Base-by-base conservation (phyloP, 2,888 invertebrate genomes). In the Steinernema carpocapsae region DNA sequence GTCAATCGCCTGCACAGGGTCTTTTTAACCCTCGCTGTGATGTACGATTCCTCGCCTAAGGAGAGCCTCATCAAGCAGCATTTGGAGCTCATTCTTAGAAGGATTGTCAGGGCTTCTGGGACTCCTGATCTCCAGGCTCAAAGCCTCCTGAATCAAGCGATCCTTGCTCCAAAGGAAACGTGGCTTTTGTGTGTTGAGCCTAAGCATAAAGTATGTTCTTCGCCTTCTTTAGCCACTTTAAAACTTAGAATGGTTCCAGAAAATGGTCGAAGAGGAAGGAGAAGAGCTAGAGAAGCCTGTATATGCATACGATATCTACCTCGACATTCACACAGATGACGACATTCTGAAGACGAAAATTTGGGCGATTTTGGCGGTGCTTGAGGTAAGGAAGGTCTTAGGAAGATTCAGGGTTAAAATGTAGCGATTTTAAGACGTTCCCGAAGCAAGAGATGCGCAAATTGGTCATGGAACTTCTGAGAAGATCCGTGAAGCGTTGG, bases 271-370 rank as follows among this genome's bases (percentile, higher is more conserved):
- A n/a, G 64, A 64, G n/a, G 14, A 29, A 1, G 64, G 32, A 1
- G 29, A 22, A n/a, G 64, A 29, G 3, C 29, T 14, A n/a, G 37
- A 26, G 32, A 29, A 29, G 32, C 17, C 17, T 2, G 64, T 32
- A n/a, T 64, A 26, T 32, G 14, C 64, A 17, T 64, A 64, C 26
- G 32, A 26, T 32, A 71, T 71, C 12, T 72, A 17, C 14, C 14
- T 74, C 19, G 74, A 71, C 37, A 51, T 74, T 14, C 0, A 46
- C n/a, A 71, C 72, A 14, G 74, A 74, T 7, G 51, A 48, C 0
- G 64, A 64, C 4, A 32, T 29, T 4, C 7, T 43, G 26, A 70
- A 14, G 46, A 70, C 26, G 45, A 29, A 6, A n/a, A 19, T 37
- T 12, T 71, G 24, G 0, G 70, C 29, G 48, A 74, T 74, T 43